Evolutionary conservation across 2,797 vertebrate species (phyloP), one percentile per base, ranked within the genome.

Genomic region (Eospalax fontanierii): DNA sequence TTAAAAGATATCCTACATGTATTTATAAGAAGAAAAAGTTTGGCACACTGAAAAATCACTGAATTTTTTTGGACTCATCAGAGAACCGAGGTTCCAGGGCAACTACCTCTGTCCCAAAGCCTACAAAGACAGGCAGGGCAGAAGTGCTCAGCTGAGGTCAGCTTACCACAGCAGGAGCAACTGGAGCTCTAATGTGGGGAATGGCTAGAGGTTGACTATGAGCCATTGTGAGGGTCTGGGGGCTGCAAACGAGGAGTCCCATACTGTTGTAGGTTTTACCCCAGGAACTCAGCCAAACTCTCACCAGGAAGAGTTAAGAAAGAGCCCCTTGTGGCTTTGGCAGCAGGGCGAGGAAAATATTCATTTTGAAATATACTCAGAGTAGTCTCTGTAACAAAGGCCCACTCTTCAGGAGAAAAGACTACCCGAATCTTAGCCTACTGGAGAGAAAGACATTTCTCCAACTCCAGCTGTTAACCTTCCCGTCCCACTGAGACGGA

Each of bases 21-120:
- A 38, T 26, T 84, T 87, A 87, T 8, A 80, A 82, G 8, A 95
- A 91, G 71, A 87, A 83, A 93, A 87, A 6, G 24, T 21, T 14
- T 59, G 2, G n/a, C 35, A 91, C 81, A 89, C 22, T 21, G 35
- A 93, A 95, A n/a, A 46, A 50, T 66, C 71, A 71, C 33, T 4
- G 30, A 68, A 26, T 75, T 91, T 91, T 70, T 38, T 82, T 22
- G 65, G 70, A n/a, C n/a, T 33, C 15, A 2, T 89, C 82, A n/a
- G n/a, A 82, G 63, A 76, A 46, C 0, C 38, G 61, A 74, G 26
- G 24, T 75, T 75, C 4, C 40, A 43, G 35, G 50, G 14, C n/a
- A 84, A 57, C 4, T 8, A 38, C 28, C 24, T 38, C 12, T 14
- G 11, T 1, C 28, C 22, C 75, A 26, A 80, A 89, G 19, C 33